Base-by-base conservation (phyloP, 2,113 vertebrate species). In the Megaptera novaeangliae region DNA sequence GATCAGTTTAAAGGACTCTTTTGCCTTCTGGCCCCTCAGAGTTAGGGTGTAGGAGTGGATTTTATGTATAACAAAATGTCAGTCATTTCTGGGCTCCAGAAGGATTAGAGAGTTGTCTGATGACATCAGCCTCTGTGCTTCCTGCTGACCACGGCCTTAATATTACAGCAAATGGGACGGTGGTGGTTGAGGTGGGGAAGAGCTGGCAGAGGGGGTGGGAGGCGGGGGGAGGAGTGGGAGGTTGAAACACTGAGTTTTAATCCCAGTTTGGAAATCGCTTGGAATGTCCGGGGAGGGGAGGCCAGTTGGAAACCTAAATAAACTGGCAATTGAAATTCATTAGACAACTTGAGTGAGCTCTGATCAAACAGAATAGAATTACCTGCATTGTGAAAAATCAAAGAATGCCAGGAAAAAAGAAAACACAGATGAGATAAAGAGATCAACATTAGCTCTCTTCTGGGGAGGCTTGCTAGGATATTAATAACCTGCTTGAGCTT, bases 391-490 rank as follows among this genome's bases (percentile, higher is more conserved):
- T 78, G 94, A 94, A 95, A 97, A 98, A 98, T 96, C 97, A 97
- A 97, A 98, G 97, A 21, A 0, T 88, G 75, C 69, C 10, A 1
- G 86, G 72, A 96, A 96, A 95, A 96, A 93, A 20, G 77, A 95
- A 97, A 97, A 96, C 84, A 86, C 46, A 78, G 96, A 90, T 36
- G 41, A 96, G 98, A 98, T 98, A 97, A 98, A 98, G 97, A 98
- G 94, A 90, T 98, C 89, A 78, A 88, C 97, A 49, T 93, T 96
- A 95, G 93, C 74, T 82, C 96, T 96, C 95, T 98, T 96, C 95
- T 95, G 94, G 98, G 98, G 97, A 97, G 97, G 34, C 95, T 46
- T 29, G 23, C 96, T 88, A 91, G 97, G 98, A 92, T 97, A 96
- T 96, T 97, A 97, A 97, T 91, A 98, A 98, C 95, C 96, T 97